A percentile compares a stretch with the other conserved stretches of the same genome.
Evolutionary conservation across 2,888 invertebrate genomes (phyloP).

Genomic region (Hoplodrina ambigua): DNA sequence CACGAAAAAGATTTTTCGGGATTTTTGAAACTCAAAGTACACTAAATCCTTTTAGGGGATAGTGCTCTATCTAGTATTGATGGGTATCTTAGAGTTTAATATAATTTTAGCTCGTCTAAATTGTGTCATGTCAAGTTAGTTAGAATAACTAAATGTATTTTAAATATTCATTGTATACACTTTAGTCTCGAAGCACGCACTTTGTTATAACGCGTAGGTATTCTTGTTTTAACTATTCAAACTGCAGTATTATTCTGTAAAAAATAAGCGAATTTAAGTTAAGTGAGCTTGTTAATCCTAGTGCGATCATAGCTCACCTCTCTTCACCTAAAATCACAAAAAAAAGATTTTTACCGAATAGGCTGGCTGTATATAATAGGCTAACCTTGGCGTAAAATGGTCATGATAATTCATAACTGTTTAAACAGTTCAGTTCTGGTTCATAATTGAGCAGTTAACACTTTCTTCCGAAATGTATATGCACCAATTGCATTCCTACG

Average conservation of each 20-base stretch:
- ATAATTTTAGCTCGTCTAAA: neutral
- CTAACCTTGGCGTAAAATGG: neutral
- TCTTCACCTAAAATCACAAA: too few species aligned
- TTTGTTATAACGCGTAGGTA: constrained; percentile 22
- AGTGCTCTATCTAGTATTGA: neutral
- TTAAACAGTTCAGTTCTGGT: neutral
- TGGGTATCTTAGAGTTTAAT: neutral
- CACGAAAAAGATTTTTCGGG: too few species aligned
- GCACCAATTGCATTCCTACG: neutral
- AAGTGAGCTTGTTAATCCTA: too few species aligned
- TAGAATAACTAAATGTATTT: constrained; percentile 16
- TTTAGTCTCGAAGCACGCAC: constrained; percentile 15
- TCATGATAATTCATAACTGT: too few species aligned
- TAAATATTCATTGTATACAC: constrained; percentile 35
- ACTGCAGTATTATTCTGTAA: too few species aligned
- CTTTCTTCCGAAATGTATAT: neutral
- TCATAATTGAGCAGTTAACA: neutral
- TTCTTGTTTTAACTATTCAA: constrained; percentile 17
- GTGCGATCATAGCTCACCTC: too few species aligned
- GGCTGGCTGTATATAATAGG: neutral
- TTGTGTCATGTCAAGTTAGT: constrained; percentile 7
- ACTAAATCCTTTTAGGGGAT: too few species aligned
- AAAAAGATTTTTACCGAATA: too few species aligned
- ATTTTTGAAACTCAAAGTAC: too few species aligned
- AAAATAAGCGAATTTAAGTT: too few species aligned